A percentile compares a stretch with the other conserved stretches of the same genome.
Evolutionary conservation across 2,797 vertebrate species (phyloP).

Genomic region (Lateolabrax maculatus): DNA sequence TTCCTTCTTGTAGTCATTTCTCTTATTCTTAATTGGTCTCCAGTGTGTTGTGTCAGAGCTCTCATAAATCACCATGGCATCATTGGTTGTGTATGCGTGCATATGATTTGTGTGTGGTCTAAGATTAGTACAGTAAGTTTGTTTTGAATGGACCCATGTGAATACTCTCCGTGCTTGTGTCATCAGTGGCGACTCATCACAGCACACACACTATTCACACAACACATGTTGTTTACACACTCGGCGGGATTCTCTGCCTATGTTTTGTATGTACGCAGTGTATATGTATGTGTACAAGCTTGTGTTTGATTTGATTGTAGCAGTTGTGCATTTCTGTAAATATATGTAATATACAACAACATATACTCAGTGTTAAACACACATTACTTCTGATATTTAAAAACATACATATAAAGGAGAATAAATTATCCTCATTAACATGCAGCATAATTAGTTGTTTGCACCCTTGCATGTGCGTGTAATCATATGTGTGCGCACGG

Average conservation of each 20-base stretch:
- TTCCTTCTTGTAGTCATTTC: conserved; percentile 11
- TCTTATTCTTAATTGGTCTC: conserved; percentile 44
- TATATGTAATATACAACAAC: conserved; percentile 1
- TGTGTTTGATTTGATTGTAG: conserved; percentile 11
- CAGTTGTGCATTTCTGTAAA: conserved; percentile 39
- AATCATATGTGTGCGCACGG: background rate
- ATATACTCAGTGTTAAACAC: background rate
- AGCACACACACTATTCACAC: conserved; percentile 17
- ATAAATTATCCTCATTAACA: background rate
- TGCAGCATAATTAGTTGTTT: background rate
- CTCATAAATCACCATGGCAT: conserved; percentile 30
- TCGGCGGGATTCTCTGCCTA: background rate
- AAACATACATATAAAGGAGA: background rate
- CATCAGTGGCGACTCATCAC: conserved; percentile 50
- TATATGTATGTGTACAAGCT: background rate
- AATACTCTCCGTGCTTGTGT: conserved; percentile 41
- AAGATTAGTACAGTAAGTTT: conserved; percentile 57
- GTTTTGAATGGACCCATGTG: conserved; percentile 54
- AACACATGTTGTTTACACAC: conserved; percentile 46
- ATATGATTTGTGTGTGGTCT: conserved; percentile 16
- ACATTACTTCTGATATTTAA: conserved; percentile 1
- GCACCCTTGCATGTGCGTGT: conserved; percentile 16
- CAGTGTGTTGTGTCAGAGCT: conserved; percentile 31
- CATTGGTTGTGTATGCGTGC: conserved; percentile 2
- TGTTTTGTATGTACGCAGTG: background rate